Percentiles rank a stretch among this genome's conserved stretches.
These are phyloP conservation scores for Hetaerina americana DNA, from an alignment of 1,140 invertebrate species.

Conservation along the genomic window DNA sequence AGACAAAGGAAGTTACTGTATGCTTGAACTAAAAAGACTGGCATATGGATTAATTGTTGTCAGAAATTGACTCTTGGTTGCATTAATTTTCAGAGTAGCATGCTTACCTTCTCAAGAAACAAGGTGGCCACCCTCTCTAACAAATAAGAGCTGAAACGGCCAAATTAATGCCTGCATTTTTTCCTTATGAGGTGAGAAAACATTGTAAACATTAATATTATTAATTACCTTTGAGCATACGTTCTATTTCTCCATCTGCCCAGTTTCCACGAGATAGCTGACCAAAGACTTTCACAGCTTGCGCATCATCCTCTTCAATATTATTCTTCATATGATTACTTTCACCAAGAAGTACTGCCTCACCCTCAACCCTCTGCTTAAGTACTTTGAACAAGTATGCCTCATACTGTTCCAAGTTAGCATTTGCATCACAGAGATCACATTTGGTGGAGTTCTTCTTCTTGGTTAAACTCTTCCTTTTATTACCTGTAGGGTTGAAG, in stretches of 20 bases:
- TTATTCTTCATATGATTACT: slow-evolving; percentile 23
- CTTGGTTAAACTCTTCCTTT: slow-evolving; percentile 19
- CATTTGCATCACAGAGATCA: slow-evolving; percentile 35
- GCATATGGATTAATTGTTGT: no score
- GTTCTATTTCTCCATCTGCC: slow-evolving; percentile 41
- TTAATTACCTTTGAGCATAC: slow-evolving; percentile 34
- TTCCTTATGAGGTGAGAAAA: no score
- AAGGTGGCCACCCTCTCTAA: no score
- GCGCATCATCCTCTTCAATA: slow-evolving; percentile 15
- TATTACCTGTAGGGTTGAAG: not conserved
- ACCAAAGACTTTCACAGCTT: slow-evolving; percentile 6
- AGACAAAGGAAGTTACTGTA: no score
- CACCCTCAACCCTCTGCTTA: slow-evolving; percentile 14
- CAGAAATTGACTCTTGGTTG: no score
- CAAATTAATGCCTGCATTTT: no score
- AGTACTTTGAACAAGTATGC: slow-evolving; percentile 34
- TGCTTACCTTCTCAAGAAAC: no score
- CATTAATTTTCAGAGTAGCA: no score
- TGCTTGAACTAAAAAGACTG: no score
- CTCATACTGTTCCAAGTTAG: slow-evolving; percentile 40
- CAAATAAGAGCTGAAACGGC: no score
- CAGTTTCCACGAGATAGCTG: slow-evolving; percentile 32
- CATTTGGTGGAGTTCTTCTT: slow-evolving; percentile 25
- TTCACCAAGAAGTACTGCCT: slow-evolving; percentile 9
- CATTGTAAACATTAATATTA: no score